Evolutionary conservation across 1,140 invertebrate genomes (phyloP), one percentile per base, ranked within the genome.

Genomic region (Drosophila kurseongensis): DNA sequence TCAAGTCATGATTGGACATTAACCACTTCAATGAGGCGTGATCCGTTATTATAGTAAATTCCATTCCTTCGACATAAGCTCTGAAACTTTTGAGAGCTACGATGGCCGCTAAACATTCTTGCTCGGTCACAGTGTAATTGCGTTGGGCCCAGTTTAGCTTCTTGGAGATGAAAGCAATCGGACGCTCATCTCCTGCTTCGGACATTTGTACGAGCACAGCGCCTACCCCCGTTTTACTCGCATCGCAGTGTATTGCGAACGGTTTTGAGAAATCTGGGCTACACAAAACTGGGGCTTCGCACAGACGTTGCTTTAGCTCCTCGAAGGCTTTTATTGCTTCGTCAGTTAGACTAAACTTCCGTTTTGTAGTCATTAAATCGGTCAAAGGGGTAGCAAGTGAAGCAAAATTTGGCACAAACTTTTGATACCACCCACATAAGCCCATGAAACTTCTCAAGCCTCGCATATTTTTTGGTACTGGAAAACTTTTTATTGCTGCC

Each of bases 401-500:
- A 12, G 29, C 48, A 10, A 51, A 51, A 51, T 35, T 51, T 10
- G 48, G 48, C 4, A 35, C 48, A 9, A 51, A 51, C 10, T 51
- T 51, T 2, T 29, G 48, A 35, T 51, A 51, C 48, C 48, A 35
- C 4, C 48, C 27, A 9, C 27, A 51, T n/a, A 51, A 51, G 4
- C 48, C 27, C 48, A 51, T 51, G 10, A 51, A 35, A 32, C 27
- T 51, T 51, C 29, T 8, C 4, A 51, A 14, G 6, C 48, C n/a
- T 1, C 27, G 27, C 13, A 51, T 14, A 35, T 6, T 51, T 32
- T 6, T 51, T 0, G 13, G 48, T 4, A 51, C 1, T 3, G 48
- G 6, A 16, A 51, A 35, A n/a, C 16, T 16, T 2, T 29, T 51
- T n/a, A 51, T 51, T 4, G 29, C 48, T 4, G n/a, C 8, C 5